Conservation (phyloP, 2,113 vertebrate genomes). For the Girardinichthys multiradiatus region DNA sequence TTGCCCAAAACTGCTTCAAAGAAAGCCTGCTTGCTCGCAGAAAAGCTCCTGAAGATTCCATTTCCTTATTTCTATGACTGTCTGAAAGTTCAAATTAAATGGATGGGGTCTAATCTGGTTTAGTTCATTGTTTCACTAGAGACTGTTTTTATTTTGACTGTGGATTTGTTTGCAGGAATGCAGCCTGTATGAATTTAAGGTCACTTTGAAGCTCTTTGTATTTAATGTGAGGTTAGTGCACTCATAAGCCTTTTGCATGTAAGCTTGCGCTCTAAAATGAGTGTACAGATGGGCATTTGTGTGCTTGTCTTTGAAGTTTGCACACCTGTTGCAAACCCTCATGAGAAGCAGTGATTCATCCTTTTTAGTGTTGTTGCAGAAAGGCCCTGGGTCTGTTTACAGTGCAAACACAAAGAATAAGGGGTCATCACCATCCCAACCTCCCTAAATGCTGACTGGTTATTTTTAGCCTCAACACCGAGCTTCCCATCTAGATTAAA, state of each 20-base stretch:
- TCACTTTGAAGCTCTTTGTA: constrained; percentile 22
- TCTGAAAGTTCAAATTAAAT: constrained; percentile 50
- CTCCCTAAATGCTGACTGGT: constrained; percentile 7
- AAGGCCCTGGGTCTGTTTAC: constrained; percentile 55
- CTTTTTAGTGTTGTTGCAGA: constrained; percentile 32
- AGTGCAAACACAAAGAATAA: constrained; percentile 40
- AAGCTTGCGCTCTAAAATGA: constrained; percentile 18
- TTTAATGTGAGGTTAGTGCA: constrained; percentile 37
- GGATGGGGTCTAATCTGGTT: constrained; percentile 41
- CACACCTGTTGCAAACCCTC: constrained; percentile 73
- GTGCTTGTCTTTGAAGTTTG: constrained; percentile 52
- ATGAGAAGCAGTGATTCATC: constrained; percentile 58
- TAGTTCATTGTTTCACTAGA: constrained; percentile 37
- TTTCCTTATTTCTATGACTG: constrained; percentile 41
- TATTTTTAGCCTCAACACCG: background rate
- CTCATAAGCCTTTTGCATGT: constrained; percentile 32
- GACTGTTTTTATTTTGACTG: constrained; percentile 8
- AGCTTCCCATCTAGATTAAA: too few relatives aligned
- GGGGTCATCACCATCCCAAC: constrained; percentile 32
- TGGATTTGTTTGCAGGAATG: constrained; percentile 40
- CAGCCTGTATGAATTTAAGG: constrained; percentile 23
- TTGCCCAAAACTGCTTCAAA: constrained; percentile 65
- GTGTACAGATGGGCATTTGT: background rate
- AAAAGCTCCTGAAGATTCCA: constrained; percentile 28
- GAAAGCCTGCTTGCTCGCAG: constrained; percentile 14